Evolutionary conservation across 2,113 vertebrate species (phyloP), one percentile per base, ranked within the genome.

Genomic region (Capra hircus): DNA sequence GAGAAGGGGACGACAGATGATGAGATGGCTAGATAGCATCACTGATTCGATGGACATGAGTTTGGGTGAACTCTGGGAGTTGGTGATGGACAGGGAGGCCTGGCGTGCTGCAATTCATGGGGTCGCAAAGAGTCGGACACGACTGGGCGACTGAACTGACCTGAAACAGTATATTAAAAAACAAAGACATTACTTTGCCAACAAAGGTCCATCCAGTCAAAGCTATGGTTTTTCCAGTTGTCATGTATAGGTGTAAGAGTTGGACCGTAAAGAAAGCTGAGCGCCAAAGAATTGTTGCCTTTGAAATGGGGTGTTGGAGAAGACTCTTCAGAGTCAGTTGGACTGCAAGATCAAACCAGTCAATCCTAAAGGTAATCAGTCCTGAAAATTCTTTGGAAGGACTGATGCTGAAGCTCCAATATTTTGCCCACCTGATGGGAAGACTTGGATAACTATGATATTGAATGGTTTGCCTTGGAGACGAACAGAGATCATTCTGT

Each of bases 41-140:
- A 59, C 11, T 0, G 5, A 59, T 59, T 59, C 5, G 2, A 59
- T 59, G 25, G 11, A 28, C 5, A 59, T 13, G 5, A 28, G 25
- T 59, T 59, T 59, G 57, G 57, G 57, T 59, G 11, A 28, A 59
- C 57, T 28, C 57, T 59, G 57, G 57, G 25, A 59, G 25, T 13
- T 28, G 25, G 57, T 59, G 57, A 59, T 59, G 11, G 57, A 59
- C 57, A 59, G 57, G 57, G 57, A 59, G 57, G 25, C 11, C 25
- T 59, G 57, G 57, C 1, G 0, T 27, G 25, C 57, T 59, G 4
- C 11, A 6, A 13, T 28, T 28, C 57, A 59, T 59, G 57, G 11
- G 25, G 57, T 28, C 0, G 1, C 59, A 60, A 59, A 59, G 5
- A 60, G 59, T 60, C 2, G 0, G 59, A 60, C 59, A 60, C 0